Conservation (phyloP, 2,113 vertebrate genomes). For the Salvator merianae region DNA sequence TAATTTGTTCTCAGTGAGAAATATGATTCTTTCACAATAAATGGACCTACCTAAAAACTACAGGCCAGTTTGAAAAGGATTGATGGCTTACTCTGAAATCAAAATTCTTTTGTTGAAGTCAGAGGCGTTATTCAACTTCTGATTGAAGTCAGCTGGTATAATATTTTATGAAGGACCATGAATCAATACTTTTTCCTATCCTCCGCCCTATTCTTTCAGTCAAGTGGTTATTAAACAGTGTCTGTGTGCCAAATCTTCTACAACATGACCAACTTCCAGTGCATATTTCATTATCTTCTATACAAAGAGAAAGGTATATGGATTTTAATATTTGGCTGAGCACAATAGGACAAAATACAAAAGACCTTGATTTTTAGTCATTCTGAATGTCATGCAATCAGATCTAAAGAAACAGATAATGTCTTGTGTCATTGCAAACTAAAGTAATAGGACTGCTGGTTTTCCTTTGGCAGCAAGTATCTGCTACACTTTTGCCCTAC, state of each 20-base stretch:
- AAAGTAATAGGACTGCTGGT: neutral
- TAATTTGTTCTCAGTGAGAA: neutral
- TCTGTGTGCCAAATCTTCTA: neutral
- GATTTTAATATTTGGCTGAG: neutral
- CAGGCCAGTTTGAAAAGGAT: neutral
- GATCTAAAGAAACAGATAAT: neutral
- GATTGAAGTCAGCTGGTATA: neutral
- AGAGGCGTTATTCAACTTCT: neutral
- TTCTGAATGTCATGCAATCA: neutral
- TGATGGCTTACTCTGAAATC: neutral
- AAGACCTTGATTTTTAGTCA: neutral
- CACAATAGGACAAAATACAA: neutral
- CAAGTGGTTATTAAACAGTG: neutral
- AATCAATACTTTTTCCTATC: neutral
- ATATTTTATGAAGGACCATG: neutral
- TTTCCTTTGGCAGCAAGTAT: neutral
- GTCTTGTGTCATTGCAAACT: neutral
- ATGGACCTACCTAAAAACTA: neutral
- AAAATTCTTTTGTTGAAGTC: neutral
- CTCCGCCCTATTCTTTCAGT: neutral
- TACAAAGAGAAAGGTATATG: neutral
- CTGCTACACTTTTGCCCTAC: neutral
- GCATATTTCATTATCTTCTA: neutral
- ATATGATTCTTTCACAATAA: fast-evolving
- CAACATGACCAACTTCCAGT: neutral